Evolutionary conservation across 2,113 vertebrate species (phyloP).

Genomic region (Epinephelus lanceolatus): DNA sequence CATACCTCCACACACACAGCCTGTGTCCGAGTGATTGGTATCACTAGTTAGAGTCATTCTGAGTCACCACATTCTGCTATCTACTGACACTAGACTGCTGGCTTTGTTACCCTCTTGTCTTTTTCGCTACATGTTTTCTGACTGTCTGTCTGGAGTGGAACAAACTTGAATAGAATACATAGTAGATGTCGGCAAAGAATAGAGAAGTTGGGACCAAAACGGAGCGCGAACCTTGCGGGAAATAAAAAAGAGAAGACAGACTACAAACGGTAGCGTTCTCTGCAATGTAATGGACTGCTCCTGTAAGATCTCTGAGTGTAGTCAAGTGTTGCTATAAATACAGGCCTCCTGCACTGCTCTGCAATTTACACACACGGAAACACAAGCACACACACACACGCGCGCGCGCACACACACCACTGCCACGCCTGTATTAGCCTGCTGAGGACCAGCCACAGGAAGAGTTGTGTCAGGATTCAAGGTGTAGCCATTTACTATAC

Average conservation of each 20-base stretch:
- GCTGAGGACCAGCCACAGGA: constrained; percentile 46
- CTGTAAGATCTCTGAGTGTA: constrained; percentile 71
- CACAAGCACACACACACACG: background rate
- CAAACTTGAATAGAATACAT: background rate
- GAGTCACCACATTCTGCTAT: constrained; percentile 50
- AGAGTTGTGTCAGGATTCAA: constrained; percentile 26
- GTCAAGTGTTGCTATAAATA: constrained; percentile 85
- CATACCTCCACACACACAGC: constrained; percentile 53
- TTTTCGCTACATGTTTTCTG: constrained; percentile 13
- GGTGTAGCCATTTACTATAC: constrained; percentile 28
- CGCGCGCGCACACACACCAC: constrained; percentile 40
- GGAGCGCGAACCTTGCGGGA: background rate
- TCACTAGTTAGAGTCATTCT: constrained; percentile 47
- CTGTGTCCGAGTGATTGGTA: constrained; percentile 48
- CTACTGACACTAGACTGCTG: constrained; percentile 31
- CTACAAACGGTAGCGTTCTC: constrained; percentile 13
- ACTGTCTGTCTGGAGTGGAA: background rate
- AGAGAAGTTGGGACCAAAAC: constrained; percentile 13
- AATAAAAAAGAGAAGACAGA: constrained; percentile 14
- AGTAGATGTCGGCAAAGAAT: background rate
- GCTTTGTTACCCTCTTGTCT: constrained; percentile 52
- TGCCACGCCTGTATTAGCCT: constrained; percentile 65
- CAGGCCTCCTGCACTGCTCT: constrained; percentile 73
- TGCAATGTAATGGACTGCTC: constrained; percentile 46
- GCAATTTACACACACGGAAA: constrained; percentile 71